Percentiles rank a stretch among this genome's conserved stretches.
Conservation (phyloP, 2,888 invertebrate genomes). For the Orchestes rusci region DNA sequence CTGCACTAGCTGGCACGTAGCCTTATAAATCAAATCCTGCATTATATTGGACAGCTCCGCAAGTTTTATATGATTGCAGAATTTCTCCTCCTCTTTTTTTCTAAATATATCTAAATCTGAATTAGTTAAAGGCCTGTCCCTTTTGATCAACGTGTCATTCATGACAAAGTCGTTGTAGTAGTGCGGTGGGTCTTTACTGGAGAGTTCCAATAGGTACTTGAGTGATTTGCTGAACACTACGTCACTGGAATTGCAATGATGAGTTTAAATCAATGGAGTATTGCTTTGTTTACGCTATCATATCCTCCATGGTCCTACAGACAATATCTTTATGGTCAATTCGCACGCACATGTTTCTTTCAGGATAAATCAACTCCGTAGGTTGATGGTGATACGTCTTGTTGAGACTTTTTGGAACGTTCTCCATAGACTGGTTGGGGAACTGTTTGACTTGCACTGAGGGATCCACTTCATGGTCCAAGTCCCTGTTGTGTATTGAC, state of each 20-base stretch:
- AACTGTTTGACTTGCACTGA: constrained; percentile 34
- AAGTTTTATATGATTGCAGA: constrained; percentile 29
- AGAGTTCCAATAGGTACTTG: constrained; percentile 25
- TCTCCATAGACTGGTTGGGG: constrained; percentile 31
- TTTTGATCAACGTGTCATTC: constrained; percentile 19
- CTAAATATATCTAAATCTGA: constrained; percentile 22
- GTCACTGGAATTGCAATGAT: constrained; percentile 37
- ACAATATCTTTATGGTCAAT: constrained; percentile 5
- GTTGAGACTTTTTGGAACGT: constrained; percentile 21
- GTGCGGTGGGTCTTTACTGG: constrained; percentile 25
- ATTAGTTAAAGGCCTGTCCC: constrained; percentile 13
- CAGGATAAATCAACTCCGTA: constrained; percentile 5
- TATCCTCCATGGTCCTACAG: constrained; percentile 22
- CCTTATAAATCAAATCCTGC: constrained; percentile 32
- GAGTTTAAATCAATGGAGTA: background rate
- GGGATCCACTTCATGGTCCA: constrained; percentile 30
- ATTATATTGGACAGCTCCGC: constrained; percentile 31
- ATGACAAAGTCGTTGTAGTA: constrained; percentile 35
- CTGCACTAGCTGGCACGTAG: constrained; percentile 19
- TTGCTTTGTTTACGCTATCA: constrained; percentile 19
- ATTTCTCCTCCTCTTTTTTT: constrained; percentile 27
- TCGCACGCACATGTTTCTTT: constrained; percentile 1
- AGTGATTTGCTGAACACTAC: constrained; percentile 38
- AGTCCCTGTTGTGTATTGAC: constrained; percentile 34
- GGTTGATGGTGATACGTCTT: constrained; percentile 11